Conservation (phyloP, 37 sponge, comb jelly and placozoan genomes). For the Chondrilla cf. caribensis region DNA sequence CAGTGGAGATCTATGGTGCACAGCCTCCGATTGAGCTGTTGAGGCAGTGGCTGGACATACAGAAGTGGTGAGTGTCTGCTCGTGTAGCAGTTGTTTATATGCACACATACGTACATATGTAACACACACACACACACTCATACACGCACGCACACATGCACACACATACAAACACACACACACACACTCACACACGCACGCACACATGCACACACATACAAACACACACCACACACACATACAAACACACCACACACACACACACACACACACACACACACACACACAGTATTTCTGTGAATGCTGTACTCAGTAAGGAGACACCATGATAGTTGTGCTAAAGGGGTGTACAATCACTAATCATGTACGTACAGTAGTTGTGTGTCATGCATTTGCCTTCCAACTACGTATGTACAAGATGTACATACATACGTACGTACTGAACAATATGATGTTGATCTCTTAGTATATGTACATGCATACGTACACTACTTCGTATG, state of each 20-base stretch:
- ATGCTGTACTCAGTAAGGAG: too few species aligned
- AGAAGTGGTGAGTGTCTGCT: conserved; percentile 65
- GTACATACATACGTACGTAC: too few species aligned
- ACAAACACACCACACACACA: background rate
- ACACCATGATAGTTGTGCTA: too few species aligned
- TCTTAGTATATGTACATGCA: too few species aligned
- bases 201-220: background rate
- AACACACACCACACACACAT: background rate
- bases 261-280: background rate
- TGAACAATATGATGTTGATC: too few species aligned
- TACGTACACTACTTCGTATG: too few species aligned
- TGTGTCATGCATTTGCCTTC: too few species aligned
- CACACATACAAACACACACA: background rate
- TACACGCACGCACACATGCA: background rate
- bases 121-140: background rate
- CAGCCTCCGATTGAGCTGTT: conserved; percentile 99
- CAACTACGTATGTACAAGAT: too few species aligned
- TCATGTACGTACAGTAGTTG: too few species aligned
- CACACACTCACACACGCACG: background rate
- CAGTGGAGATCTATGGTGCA: conserved; percentile 96
- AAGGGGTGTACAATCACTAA: too few species aligned
- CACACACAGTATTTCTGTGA: too few species aligned
- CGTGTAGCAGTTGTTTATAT: background rate
- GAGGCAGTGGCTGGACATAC: conserved; percentile 94
- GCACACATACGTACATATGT: background rate